Conservation (phyloP, 30 jellyfish, hydroid and myxozoan species). For the Hydra vulgaris region DNA sequence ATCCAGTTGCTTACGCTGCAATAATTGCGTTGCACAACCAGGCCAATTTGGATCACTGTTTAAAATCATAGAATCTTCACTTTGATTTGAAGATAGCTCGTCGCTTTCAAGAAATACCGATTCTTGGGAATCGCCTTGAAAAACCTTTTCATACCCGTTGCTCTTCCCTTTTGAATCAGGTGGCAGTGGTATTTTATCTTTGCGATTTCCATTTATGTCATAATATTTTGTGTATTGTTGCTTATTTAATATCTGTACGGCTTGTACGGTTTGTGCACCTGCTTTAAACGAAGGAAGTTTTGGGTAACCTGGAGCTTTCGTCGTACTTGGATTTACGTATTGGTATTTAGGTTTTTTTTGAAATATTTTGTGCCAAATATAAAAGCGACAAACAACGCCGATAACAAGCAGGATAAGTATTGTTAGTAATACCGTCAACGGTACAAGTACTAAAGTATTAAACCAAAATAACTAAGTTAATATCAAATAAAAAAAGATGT, state of each 20-base stretch:
- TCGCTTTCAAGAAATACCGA: neutral
- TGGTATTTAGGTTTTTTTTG: neutral
- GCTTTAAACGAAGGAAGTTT: neutral
- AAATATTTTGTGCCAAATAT: neutral
- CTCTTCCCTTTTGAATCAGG: neutral
- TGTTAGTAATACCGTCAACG: neutral
- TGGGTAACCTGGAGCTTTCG: conserved; percentile 15
- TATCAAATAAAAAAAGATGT: no score
- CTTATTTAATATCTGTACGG: conserved; percentile 10
- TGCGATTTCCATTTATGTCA: neutral
- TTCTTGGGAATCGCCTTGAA: neutral
- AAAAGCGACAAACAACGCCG: conserved; percentile 12
- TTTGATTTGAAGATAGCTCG: neutral
- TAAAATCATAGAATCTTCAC: neutral
- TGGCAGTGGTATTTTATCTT: neutral
- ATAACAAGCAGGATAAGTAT: neutral
- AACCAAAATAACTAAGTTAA: no score
- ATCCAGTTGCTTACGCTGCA: neutral
- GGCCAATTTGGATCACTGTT: neutral
- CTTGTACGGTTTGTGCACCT: neutral
- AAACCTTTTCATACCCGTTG: neutral
- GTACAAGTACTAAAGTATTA: conserved; percentile 26
- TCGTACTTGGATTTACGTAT: neutral
- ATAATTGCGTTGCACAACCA: neutral
- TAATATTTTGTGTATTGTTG: conserved; percentile 4